phyloP scores from a whole-genome alignment of 2,797 vertebrate genomes.

The Lagorchestes hirsutus region DNA sequence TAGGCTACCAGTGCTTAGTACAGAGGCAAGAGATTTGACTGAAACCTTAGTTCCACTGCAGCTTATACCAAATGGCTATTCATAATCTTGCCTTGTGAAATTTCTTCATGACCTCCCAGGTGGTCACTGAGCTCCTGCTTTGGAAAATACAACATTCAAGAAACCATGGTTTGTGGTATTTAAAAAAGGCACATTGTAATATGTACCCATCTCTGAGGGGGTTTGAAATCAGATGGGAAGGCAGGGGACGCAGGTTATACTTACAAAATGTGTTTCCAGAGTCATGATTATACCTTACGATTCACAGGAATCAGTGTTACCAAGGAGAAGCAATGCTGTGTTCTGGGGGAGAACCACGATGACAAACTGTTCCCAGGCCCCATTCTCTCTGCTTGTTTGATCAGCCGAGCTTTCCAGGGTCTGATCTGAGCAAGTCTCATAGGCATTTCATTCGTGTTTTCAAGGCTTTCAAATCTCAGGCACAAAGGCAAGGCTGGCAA shows the following conservation, averaged over 20 bases:
- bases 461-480: background rate
- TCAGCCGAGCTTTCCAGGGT: background rate
- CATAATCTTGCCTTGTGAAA: background rate
- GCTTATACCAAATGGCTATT: background rate
- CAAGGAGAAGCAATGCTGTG: background rate
- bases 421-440: background rate
- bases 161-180: background rate
- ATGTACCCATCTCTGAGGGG: background rate
- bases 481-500: background rate
- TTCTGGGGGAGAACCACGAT: background rate
- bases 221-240: background rate
- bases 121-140: background rate
- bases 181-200: background rate
- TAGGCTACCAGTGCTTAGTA: background rate
- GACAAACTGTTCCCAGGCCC: background rate
- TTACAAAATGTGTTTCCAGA: background rate
- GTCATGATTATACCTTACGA: background rate
- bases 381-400: background rate
- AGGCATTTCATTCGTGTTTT: background rate
- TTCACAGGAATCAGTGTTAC: background rate
- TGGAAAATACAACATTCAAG: background rate
- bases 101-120: background rate
- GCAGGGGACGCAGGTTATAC: background rate
- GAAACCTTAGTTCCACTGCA: background rate
- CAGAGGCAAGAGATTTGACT: background rate